Percentiles rank a stretch among this genome's conserved stretches.
These are phyloP conservation scores for Pterophyllum scalare DNA, from an alignment of 2,113 vertebrate genomes.

Conservation along the genomic window DNA sequence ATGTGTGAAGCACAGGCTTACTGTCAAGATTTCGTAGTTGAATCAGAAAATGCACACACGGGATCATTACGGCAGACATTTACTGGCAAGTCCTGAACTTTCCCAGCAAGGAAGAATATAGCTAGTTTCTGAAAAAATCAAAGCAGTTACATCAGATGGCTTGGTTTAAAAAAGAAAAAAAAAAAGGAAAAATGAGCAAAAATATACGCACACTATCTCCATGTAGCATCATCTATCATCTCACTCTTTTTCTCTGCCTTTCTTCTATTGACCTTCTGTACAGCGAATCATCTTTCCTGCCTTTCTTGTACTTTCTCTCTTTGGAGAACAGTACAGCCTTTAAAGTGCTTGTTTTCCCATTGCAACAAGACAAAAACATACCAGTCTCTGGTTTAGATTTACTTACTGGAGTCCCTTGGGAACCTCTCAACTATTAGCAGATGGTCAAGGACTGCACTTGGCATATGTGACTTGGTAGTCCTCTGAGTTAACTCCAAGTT, in stretches of 20 bases:
- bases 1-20: not conserved
- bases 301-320: conserved; percentile 20
- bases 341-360: conserved; percentile 48
- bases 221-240: not conserved
- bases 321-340: conserved; percentile 31
- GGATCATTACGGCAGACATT: not conserved
- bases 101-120: not conserved
- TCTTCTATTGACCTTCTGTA: conserved; percentile 16
- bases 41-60: not conserved
- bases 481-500: conserved; percentile 22
- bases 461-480: conserved; percentile 19
- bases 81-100: not conserved
- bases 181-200: conserved; percentile 5
- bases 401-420: conserved; percentile 16
- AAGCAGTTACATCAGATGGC: conserved; percentile 40
- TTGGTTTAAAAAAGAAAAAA: not conserved
- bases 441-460: conserved; percentile 41
- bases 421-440: conserved; percentile 48
- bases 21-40: conserved; percentile 11
- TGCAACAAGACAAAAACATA: conserved; percentile 57
- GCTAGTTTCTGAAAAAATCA: conserved; percentile 12
- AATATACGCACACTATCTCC: conserved; percentile 19
- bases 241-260: not conserved
- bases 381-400: conserved; percentile 39
- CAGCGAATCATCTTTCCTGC: conserved; percentile 19